Evolutionary conservation across 23 tunicate genomes (phyloP), one percentile per base, ranked within the genome.

Genomic region (Pegea sp.): DNA sequence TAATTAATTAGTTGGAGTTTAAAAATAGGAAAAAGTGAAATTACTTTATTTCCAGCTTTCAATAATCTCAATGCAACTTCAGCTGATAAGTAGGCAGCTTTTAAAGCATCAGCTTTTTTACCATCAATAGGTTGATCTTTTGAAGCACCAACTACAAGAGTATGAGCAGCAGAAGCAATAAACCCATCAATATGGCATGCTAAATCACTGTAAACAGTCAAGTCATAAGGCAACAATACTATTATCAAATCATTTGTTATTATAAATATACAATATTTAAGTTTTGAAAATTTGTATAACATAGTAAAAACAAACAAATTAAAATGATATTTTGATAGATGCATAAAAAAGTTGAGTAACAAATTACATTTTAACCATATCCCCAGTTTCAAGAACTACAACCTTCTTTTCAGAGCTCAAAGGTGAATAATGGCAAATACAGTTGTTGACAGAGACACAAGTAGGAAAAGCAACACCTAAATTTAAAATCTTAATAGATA

Each of bases 341-440:
- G 22, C 13, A 58, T 7, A 25, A n/a, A 21, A 8, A 53, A 30
- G 54, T 3, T 34, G 33, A 31, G 5, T 20, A 20, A 22, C 26
- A 6, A 58, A 69, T 72, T 34, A 81, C 93, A 90, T 49, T 62
- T 90, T 90, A 3, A 90, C 91, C 0, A 90, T 54, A 57, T 90
- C 98, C 16, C 91, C 98, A 51, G 66, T 59, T 51, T 77, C 74
- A 42, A 90, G 42, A 28, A 48, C 28, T 22, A 61, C 28, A 2
- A 78, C 65, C 18, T 70, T 65, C 34, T 72, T 67, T 22, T 78
- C 98, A 1, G 84, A 58, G 26, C 63, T 63, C 42, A 90, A 63
- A 11, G 98, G 98, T 28, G 91, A 81, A 58, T 68, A 77, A 62
- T 90, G 98, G 48, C 98, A 90, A 66, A 90, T 71, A 58, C 98